Evolutionary conservation across 2,797 vertebrate genomes (phyloP).

Genomic region (Lycodopsis pacificus): DNA sequence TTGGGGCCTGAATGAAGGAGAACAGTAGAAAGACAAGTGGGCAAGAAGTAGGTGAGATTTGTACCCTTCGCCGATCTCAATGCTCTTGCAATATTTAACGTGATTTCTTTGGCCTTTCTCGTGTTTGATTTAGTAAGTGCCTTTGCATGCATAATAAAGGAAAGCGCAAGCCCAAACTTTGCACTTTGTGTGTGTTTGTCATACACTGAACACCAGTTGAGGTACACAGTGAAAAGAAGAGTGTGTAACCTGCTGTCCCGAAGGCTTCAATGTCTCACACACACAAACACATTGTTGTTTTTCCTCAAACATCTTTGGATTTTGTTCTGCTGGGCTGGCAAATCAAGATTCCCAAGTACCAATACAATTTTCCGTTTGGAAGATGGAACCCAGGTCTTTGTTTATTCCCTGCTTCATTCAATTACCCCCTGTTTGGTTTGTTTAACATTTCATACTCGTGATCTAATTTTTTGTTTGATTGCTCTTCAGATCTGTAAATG

Average conservation of each 20-base stretch:
- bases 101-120: constrained; percentile 35
- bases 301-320: constrained; percentile 53
- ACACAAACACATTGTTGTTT: constrained; percentile 51
- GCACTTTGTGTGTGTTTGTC: constrained; percentile 59
- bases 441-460: constrained; percentile 80
- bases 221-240: constrained; percentile 35
- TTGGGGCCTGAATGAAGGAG: background rate
- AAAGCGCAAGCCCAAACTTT: constrained; percentile 49
- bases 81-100: constrained; percentile 23
- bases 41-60: constrained; percentile 5
- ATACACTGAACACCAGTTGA: constrained; percentile 41
- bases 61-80: constrained; percentile 23
- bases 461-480: constrained; percentile 80
- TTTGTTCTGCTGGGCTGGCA: constrained; percentile 58
- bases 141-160: constrained; percentile 55
- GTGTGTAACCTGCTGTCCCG: constrained; percentile 32
- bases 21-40: constrained; percentile 8
- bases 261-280: constrained; percentile 24
- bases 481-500: constrained; percentile 83
- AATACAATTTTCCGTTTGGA: constrained; percentile 74
- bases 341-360: constrained; percentile 67
- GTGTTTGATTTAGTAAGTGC: constrained; percentile 53
- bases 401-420: constrained; percentile 82
- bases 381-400: constrained; percentile 72
- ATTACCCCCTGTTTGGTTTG: constrained; percentile 81